Evolutionary conservation across 2,797 vertebrate genomes (phyloP).

Genomic region (Crenuchus spilurus): DNA sequence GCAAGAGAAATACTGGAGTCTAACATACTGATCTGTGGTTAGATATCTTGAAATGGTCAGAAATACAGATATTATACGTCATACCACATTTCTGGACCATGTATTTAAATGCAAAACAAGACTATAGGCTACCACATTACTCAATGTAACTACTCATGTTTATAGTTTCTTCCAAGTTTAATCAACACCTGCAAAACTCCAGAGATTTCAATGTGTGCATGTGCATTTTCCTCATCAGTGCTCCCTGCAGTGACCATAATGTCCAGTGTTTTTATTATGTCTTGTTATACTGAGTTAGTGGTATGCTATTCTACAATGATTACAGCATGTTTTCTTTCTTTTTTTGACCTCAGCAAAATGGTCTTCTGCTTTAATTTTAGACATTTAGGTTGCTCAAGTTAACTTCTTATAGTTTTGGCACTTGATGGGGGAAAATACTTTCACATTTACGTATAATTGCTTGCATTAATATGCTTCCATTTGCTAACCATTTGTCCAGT

Average conservation of each 20-base stretch:
- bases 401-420: background rate
- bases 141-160: background rate
- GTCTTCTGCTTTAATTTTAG: constrained; percentile 11
- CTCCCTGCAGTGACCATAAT: background rate
- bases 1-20: background rate
- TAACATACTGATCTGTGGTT: background rate
- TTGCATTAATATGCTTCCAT: constrained; percentile 13
- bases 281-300: background rate
- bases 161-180: background rate
- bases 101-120: background rate
- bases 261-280: background rate
- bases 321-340: background rate
- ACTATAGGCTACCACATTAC: background rate
- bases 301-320: background rate
- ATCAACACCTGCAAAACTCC: background rate
- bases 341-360: background rate
- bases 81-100: background rate
- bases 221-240: background rate
- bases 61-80: background rate
- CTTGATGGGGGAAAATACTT: background rate
- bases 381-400: background rate
- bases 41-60: background rate
- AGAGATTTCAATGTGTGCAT: background rate
- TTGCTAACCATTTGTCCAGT: constrained; percentile 12
- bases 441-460: constrained; percentile 3